phyloP scores from a whole-genome alignment of 2,113 vertebrate genomes.

The Rhabdornis inornatus region DNA sequence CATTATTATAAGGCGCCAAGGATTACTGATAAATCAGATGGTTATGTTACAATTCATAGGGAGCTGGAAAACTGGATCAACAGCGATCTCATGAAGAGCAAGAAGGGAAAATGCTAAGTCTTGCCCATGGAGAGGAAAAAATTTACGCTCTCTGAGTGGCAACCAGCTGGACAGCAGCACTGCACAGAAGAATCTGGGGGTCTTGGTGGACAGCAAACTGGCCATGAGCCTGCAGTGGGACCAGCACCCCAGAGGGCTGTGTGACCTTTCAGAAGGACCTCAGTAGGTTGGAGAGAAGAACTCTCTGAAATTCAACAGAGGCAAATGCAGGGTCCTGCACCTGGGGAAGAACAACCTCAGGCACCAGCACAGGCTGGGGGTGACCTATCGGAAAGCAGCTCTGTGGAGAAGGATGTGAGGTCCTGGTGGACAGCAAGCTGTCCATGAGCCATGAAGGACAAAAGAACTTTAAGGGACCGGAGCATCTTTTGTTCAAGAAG shows the following conservation, averaged over 20 bases:
- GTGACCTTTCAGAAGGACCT: not conserved
- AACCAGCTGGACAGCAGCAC: not conserved
- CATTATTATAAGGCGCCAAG: not conserved
- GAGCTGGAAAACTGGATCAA: not conserved
- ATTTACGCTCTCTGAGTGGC: accelerated
- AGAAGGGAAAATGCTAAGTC: not conserved
- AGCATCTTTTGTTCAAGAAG: not conserved
- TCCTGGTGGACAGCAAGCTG: not conserved
- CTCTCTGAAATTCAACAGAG: not conserved
- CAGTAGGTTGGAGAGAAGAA: not conserved
- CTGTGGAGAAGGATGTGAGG: not conserved
- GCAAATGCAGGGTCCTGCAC: not conserved
- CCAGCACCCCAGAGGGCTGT: not conserved
- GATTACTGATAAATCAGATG: not conserved
- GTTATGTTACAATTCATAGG: not conserved
- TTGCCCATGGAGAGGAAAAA: not conserved
- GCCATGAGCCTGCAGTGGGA: not conserved
- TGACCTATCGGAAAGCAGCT: not conserved
- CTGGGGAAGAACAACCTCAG: not conserved
- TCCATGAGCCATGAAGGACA: not conserved
- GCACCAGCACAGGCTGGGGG: not conserved
- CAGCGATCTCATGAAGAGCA: not conserved
- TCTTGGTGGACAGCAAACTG: not conserved
- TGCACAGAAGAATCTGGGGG: not conserved
- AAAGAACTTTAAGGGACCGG: not conserved